Evolutionary conservation across 1,140 invertebrate genomes (phyloP).

Genomic region (Coenobita brevimanus): DNA sequence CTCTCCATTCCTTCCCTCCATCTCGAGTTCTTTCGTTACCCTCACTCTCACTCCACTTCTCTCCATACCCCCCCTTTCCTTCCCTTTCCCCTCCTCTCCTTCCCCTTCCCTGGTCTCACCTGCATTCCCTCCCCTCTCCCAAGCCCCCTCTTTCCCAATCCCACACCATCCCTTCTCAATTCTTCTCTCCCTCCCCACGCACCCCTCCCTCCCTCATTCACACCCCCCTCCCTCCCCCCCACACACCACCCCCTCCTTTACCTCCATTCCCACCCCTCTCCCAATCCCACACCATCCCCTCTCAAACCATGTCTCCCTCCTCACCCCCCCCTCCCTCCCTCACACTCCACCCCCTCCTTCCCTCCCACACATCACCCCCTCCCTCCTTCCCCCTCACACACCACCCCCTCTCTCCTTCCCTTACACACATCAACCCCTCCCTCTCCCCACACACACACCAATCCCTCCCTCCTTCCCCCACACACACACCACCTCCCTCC

Average conservation of each 20-base stretch:
- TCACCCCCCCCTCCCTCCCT: no score
- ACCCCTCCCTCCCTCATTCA: no score
- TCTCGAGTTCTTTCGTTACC: neutral
- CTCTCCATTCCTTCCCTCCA: neutral
- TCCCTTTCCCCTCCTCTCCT: neutral
- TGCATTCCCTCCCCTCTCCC: neutral
- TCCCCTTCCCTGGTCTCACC: neutral
- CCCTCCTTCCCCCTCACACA: neutral
- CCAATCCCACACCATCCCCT: no score
- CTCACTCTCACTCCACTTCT: neutral
- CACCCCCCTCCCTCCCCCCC: no score
- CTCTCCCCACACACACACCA: neutral
- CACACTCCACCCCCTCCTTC: no score
- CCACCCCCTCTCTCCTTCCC: neutral
- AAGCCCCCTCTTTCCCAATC: neutral
- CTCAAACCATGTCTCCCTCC: no score
- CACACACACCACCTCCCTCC: constrained; percentile 16
- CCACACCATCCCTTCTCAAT: neutral
- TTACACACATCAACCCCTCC: neutral
- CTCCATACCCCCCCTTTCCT: neutral
- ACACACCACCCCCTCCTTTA: no score
- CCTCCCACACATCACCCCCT: no score
- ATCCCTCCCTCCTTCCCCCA: neutral
- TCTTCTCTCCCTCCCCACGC: neutral
- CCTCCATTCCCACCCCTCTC: no score